Evolutionary conservation across 2,888 invertebrate genomes (phyloP), one percentile per base, ranked within the genome.

Genomic region (Meganola albula): DNA sequence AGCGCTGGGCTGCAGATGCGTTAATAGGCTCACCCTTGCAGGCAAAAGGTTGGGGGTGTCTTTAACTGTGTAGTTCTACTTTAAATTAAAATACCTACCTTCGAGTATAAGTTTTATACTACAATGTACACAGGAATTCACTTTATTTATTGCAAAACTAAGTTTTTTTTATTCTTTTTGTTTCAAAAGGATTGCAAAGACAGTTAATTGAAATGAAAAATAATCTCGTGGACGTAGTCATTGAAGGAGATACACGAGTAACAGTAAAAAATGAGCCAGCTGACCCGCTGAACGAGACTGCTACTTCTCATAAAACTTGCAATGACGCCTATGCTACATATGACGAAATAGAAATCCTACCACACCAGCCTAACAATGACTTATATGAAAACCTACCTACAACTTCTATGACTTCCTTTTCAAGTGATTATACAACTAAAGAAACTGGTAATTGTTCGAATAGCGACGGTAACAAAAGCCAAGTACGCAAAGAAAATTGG

Each of bases 381-480:
- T 27, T 27, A 9, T 27, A 21, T 12, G 21, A 9, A 21, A 27
- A 27, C 27, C 8, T 21, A 21, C 26, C 22, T 9, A 32, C 26
- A 32, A 21, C 26, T 26, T 32, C 32, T 32, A 22, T 20, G 26
- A 23, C 20, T 10, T 22, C 32, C 8, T 9, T 23, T 21, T n/a
- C 21, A 26, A 32, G 26, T 21, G 22, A 22, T 26, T 9, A 26
- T 12, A 31, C 31, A 4, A 12, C 27, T 27, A 18, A 21, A 14
- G 10, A 27, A 27, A 27, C 18, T 5, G 14, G 14, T 16, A n/a
- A 31, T n/a, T 9, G 18, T 12, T 24, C 24, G 24, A 31, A 5
- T 3, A 12, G 18, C 24, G 24, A 31, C 12, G 25, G 25, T 2
- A 31, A 31, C 10, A 25, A 25, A 25, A 25, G 28, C 29, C 26